phyloP scores from a whole-genome alignment of 2,797 vertebrate genomes.

The Megaceryle alcyon region DNA sequence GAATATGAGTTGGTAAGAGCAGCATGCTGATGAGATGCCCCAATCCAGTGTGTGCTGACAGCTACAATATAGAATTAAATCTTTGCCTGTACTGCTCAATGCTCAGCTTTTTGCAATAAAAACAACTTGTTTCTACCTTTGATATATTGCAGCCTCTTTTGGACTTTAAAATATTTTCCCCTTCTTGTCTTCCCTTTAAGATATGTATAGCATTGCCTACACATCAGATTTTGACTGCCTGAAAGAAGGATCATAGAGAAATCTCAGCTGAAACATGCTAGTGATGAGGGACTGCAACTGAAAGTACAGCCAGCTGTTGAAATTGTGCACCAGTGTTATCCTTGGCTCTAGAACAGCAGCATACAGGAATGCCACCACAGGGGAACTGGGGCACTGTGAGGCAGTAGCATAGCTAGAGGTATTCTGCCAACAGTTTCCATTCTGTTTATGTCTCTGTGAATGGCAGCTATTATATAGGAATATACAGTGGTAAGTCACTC shows the following conservation, averaged over 20 bases:
- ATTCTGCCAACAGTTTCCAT: background rate
- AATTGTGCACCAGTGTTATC: background rate
- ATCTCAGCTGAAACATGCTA: background rate
- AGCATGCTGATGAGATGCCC: slow-evolving; percentile 37
- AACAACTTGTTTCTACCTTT: background rate
- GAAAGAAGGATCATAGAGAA: background rate
- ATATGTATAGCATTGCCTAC: background rate
- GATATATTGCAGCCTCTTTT: background rate
- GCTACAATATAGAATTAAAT: background rate
- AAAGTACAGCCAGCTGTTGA: background rate
- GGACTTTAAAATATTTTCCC: background rate
- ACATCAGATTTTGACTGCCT: background rate
- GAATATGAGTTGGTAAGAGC: background rate
- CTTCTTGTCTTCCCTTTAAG: background rate
- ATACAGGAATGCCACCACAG: background rate
- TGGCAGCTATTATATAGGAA: background rate
- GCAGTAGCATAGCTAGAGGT: background rate
- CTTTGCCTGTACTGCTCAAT: background rate
- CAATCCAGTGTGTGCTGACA: background rate
- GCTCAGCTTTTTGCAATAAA: background rate
- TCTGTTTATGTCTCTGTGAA: background rate
- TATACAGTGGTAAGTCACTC: background rate
- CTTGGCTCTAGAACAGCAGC: background rate
- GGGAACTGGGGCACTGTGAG: background rate
- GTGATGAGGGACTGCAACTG: background rate